These are phyloP conservation scores for Alaudala cheleensis DNA, from an alignment of 2,113 vertebrate species.

Conservation along the genomic window DNA sequence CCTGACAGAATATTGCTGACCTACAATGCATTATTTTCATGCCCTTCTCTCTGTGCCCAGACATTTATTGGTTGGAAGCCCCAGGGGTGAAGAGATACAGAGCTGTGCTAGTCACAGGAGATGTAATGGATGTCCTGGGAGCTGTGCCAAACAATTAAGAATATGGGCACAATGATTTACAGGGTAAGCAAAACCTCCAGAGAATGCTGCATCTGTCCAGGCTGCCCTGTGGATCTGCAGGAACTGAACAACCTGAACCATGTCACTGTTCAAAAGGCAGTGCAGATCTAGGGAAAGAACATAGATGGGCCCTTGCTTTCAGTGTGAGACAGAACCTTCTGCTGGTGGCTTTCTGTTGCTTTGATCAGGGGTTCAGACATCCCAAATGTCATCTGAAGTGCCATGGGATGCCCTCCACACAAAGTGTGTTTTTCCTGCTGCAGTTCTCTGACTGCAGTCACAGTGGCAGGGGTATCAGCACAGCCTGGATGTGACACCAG, in stretches of 20 bases:
- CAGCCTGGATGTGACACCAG: neutral
- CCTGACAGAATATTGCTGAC: neutral
- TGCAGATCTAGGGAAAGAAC: neutral
- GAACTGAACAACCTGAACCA: neutral
- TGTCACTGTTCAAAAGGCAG: neutral
- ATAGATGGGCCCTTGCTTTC: neutral
- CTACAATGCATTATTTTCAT: neutral
- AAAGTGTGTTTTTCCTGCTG: neutral
- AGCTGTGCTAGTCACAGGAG: neutral
- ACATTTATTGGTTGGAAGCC: neutral
- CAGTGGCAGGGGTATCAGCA: neutral
- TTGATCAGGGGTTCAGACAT: neutral
- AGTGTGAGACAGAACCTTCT: neutral
- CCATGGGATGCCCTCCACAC: neutral
- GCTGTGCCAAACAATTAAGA: slow-evolving; percentile 28
- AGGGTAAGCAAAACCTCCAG: neutral
- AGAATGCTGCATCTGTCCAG: neutral
- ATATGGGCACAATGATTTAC: slow-evolving; percentile 1
- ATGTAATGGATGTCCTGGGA: slow-evolving; percentile 32
- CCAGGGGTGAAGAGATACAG: neutral
- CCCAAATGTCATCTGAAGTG: neutral
- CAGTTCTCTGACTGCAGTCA: neutral
- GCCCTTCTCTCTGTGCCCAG: neutral
- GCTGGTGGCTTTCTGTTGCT: neutral
- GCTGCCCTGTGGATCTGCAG: neutral